Evolutionary conservation across 2,888 invertebrate species (phyloP).

Genomic region (Penaeus monodon): DNA sequence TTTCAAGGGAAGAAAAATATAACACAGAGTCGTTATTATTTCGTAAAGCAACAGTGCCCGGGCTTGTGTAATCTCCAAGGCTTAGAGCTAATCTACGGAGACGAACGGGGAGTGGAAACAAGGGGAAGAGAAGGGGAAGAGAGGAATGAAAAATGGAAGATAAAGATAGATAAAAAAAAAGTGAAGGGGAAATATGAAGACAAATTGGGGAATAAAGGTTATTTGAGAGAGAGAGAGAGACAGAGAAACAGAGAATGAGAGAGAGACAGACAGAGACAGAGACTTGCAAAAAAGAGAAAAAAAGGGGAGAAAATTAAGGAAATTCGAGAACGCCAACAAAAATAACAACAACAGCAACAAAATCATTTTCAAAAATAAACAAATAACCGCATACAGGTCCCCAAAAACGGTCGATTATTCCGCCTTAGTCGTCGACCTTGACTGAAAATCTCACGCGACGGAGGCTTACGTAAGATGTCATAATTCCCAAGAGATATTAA

Average conservation of each 20-base stretch:
- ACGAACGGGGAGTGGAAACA: neutral
- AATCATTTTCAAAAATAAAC: too few relatives aligned
- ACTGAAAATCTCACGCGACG: too few relatives aligned
- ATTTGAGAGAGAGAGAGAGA: too few relatives aligned
- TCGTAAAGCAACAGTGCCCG: neutral
- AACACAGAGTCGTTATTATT: neutral
- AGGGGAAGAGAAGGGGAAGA: neutral
- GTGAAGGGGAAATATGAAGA: neutral
- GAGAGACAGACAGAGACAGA: neutral
- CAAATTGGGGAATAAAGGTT: neutral
- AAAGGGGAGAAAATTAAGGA: neutral
- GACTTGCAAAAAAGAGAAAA: neutral
- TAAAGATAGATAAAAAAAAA: neutral
- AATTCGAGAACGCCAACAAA: too few relatives aligned
- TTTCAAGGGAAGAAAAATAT: neutral
- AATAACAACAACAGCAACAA: too few relatives aligned
- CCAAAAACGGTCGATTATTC: too few relatives aligned
- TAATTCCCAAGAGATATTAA: too few relatives aligned
- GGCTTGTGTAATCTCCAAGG: neutral
- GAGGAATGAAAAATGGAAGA: too few relatives aligned
- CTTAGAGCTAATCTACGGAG: neutral
- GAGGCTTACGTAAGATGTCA: too few relatives aligned
- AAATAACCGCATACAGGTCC: too few relatives aligned
- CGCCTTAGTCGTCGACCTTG: too few relatives aligned
- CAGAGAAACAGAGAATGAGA: neutral